Evolutionary conservation across 2,797 vertebrate genomes (phyloP).

Genomic region (Cuculus canorus): DNA sequence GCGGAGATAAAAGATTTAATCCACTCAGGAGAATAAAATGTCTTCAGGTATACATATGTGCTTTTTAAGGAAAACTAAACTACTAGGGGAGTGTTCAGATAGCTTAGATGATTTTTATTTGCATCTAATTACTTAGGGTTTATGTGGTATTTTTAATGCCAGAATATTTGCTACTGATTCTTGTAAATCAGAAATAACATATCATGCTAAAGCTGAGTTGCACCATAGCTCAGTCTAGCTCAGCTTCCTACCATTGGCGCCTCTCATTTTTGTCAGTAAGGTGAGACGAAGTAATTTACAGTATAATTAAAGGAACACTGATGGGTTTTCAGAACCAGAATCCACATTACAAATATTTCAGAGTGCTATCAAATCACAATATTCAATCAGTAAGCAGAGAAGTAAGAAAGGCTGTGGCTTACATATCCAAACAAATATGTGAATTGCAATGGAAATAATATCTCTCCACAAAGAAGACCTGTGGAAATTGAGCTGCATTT

Average conservation of each 20-base stretch:
- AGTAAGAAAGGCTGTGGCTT: neutral
- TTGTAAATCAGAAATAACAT: neutral
- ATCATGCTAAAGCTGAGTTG: neutral
- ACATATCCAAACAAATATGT: neutral
- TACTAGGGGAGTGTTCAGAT: neutral
- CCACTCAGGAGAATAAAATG: neutral
- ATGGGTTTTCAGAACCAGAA: neutral
- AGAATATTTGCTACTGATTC: neutral
- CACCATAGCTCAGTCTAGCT: neutral
- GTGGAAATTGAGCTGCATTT: neutral
- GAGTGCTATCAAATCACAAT: neutral
- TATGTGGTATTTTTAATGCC: neutral
- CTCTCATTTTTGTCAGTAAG: neutral
- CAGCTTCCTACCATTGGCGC: neutral
- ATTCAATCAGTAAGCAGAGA: neutral
- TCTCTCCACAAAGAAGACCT: neutral
- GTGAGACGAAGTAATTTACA: neutral
- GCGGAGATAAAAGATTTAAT: neutral
- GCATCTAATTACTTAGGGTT: neutral
- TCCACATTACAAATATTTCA: neutral
- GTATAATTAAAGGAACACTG: neutral
- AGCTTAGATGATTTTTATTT: neutral
- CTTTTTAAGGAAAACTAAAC: neutral
- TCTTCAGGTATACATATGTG: neutral
- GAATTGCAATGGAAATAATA: neutral